Evolutionary conservation across 2,888 invertebrate species (phyloP), one percentile per base, ranked within the genome.

Genomic region (Drosophila lutescens): DNA sequence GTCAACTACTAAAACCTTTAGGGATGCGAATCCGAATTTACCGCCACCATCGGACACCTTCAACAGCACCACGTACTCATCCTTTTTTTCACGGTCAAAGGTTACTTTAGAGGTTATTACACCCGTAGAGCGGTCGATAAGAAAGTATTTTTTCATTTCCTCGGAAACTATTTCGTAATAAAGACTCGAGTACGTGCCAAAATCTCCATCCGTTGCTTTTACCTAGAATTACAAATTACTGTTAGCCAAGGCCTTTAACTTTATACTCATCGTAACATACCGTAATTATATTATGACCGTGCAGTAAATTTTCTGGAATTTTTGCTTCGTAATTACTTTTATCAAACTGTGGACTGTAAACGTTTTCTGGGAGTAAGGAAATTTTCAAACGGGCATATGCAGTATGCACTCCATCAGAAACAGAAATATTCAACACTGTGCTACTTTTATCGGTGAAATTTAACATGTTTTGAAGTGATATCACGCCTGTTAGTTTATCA

Each of bases 391-490:
- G 93, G 1, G 97, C 95, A 92, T 96, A 98, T 77, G 95, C 96
- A 8, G 97, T 98, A 93, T 98, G 98, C 40, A 98, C 97, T 36
- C 98, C 98, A 93, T 99, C 99, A 60, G 97, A 97, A 41, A 98
- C 98, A 1, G 98, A 98, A 36, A 99, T 95, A 93, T 99, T 99
- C 67, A 99, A 93, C 68, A 95, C 92, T 87, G 95, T 95, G 57
- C 93, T 93, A 55, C 94, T 93, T 41, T 90, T 90, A 53, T 95
- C 94, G 5, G 95, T 94, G 80, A 95, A 95, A 88, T 95, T 95
- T 72, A 96, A 95, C 90, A 96, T 94, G 90, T 96, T 96, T 74
- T 96, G 95, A 68, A 97, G 92, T 1, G 94, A 94, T 55, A 97
- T 94, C 20, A 96, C 92, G 7, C 94, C 94, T 49, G 91, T 89